Base-by-base conservation (phyloP, 1,140 invertebrate genomes). In the Frieseomelitta varia region DNA sequence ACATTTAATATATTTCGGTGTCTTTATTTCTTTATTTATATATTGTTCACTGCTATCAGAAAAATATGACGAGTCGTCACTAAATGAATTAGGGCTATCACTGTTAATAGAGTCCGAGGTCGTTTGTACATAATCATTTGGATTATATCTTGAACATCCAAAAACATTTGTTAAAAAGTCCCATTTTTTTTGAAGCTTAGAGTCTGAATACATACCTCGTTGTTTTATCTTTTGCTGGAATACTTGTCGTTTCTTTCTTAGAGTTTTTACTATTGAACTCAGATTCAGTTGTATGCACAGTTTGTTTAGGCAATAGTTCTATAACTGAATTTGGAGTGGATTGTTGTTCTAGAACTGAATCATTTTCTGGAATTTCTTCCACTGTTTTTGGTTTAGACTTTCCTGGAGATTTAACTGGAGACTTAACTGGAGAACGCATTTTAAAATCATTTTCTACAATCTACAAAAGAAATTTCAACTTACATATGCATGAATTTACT, bases 11-110 rank as follows among this genome's bases (percentile, higher is more conserved):
- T 86, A 85, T 53, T 82, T 93, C 47, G 88, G 63, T 34, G 69
- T 86, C 91, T 81, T 92, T 14, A 19, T 86, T 90, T 84, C 92
- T 17, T 27, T 56, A 51, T 21, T 73, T 30, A 87, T 67, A 73
- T 79, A 67, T 80, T 90, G 81, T 81, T 92, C 90, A 19, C 85
- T 51, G 81, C 27, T 85, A 68, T 93, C 92, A 51, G 93, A 93
- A 84, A 93, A 94, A 87, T 94, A 93, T 51, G 93, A 94, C 10
- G 93, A 95, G 89, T 95, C 93, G 17, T 94, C 92, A 75, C 93
- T 94, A 56, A 89, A 89, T 19, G 92, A 92, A 76, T 83, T 92
- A 47, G 88, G 87, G 73, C 84, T 90, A 77, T 90, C 93, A 56
- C 88, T 91, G 47, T 88, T 92, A 24, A 86, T 68, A 68, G 89